Evolutionary conservation across 1,140 invertebrate genomes (phyloP).

Genomic region (Eurytemora carolleeae): DNA sequence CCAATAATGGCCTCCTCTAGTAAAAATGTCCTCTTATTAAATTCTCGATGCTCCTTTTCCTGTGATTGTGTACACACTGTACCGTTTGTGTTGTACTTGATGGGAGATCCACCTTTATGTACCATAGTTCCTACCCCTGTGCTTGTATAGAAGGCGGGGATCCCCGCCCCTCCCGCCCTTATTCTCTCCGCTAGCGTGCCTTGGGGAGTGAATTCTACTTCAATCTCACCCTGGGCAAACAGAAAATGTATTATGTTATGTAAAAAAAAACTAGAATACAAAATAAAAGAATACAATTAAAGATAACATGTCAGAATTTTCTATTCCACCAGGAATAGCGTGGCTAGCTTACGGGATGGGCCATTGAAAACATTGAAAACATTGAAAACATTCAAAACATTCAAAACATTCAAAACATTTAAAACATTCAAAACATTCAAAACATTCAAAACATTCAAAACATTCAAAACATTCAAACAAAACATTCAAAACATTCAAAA

Average conservation of each 20-base stretch:
- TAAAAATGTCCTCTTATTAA: background rate
- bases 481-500: no score
- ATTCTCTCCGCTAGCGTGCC: background rate
- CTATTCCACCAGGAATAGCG: background rate
- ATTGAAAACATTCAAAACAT: no score
- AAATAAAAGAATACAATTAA: background rate
- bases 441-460: no score
- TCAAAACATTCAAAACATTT: no score
- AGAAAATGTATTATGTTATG: background rate
- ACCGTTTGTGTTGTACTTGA: no score
- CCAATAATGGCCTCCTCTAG: background rate
- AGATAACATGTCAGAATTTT: background rate
- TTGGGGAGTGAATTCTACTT: background rate
- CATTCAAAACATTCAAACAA: no score
- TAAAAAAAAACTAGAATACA: background rate
- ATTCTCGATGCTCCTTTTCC: no score
- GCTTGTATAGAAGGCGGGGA: conserved; percentile 93
- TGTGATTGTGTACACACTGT: no score
- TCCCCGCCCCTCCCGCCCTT: conserved; percentile 84
- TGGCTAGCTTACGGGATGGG: no score
- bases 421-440: no score
- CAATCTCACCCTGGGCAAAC: background rate
- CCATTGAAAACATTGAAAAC: no score
- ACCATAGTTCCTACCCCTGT: conserved; percentile 85
- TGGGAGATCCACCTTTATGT: conserved; percentile 75